Evolutionary conservation across 2,113 vertebrate genomes (phyloP), one percentile per base, ranked within the genome.

Genomic region (Corynorhinus townsendii): DNA sequence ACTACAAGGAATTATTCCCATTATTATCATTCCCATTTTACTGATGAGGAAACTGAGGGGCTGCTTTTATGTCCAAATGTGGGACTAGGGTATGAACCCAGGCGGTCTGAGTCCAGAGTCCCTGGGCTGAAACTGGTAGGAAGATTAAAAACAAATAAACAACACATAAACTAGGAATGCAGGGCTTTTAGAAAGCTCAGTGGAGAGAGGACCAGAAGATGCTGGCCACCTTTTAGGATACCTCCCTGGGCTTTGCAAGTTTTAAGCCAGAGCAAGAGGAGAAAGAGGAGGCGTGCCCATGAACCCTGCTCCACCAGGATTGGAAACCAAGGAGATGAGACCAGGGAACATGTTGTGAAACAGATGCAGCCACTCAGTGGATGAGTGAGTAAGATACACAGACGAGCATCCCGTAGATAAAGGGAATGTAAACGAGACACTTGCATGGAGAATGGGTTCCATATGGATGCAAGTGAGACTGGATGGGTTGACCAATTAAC

Each of bases 401-500:
- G 93, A 96, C 94, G 84, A 90, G 96, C 66, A 1, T 91, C 93
- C 92, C 30, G 7, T 47, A 93, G 94, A 91, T 93, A 96, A 92
- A 96, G 94, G 43, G 35, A 90, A 88, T 84, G 84, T 86, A 94
- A 96, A 94, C 93, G 89, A 93, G 89, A 85, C 89, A 49, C 93
- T 95, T 84, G 84, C 40, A 24, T 45, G 56, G 72, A 96, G 94
- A 97, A 96, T 91, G 77, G 93, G 94, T 96, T 97, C 96, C 96
- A 91, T 93, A 81, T 93, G 94, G 76, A 86, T 45, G 52, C 93
- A 82, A 93, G 93, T 20, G 83, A 91, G 86, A 38, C 72, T 8
- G 75, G 38, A 69, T 35, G 54, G 71, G 56, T 83, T 9, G 12
- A 88, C 89, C 77, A 85, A 45, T 85, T 75, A 92, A 64, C 7